These are phyloP conservation scores for Bursaphelenchus mucronatus DNA, from an alignment of 1,140 invertebrate genomes.

Conservation along the genomic window DNA sequence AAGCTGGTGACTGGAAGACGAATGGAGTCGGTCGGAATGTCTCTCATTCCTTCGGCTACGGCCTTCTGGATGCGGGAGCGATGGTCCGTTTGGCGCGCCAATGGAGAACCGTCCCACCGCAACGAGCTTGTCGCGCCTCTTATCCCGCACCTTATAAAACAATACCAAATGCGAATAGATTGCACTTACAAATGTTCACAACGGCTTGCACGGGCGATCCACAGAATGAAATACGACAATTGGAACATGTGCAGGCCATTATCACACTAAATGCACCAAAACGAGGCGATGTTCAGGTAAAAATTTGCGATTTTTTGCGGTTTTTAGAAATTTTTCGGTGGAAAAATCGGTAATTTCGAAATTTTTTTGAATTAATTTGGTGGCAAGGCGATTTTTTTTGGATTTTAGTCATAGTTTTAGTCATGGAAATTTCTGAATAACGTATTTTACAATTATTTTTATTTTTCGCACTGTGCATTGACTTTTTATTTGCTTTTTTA, in stretches of 20 bases:
- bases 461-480: too few species aligned
- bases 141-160: conserved; percentile 49
- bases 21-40: conserved; percentile 48
- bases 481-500: too few species aligned
- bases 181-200: conserved; percentile 47
- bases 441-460: neutral
- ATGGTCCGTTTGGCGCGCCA: conserved; percentile 81
- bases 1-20: conserved; percentile 45
- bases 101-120: conserved; percentile 77
- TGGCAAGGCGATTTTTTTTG: neutral
- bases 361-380: conserved; percentile 12
- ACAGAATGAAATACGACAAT: conserved; percentile 73
- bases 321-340: too few species aligned
- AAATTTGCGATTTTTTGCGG: too few species aligned
- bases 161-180: conserved; percentile 46
- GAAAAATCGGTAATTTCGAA: too few species aligned
- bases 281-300: conserved; percentile 70
- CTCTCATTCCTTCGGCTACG: conserved; percentile 74
- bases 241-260: conserved; percentile 81
- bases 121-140: conserved; percentile 34
- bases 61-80: conserved; percentile 84
- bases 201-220: conserved; percentile 65
- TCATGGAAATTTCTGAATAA: neutral
- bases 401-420: neutral
- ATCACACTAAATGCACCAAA: conserved; percentile 73